These are phyloP conservation scores for Sphaeramia orbicularis DNA, from an alignment of 2,797 vertebrate genomes.

Conservation along the genomic window DNA sequence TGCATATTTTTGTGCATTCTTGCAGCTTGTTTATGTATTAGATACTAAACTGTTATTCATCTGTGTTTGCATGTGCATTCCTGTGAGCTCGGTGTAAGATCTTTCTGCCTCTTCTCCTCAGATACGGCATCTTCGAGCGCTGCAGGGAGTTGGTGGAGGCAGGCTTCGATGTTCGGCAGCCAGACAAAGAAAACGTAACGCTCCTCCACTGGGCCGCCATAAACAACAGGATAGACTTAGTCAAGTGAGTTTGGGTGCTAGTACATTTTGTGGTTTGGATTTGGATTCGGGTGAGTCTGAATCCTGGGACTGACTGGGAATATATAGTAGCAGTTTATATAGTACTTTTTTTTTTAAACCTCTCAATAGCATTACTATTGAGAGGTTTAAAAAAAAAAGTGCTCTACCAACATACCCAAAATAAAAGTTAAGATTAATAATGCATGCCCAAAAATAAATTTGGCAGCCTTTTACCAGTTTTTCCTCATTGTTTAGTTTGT, in stretches of 20 bases:
- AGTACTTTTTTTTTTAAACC: too few relatives aligned
- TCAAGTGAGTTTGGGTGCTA: slow-evolving; percentile 89
- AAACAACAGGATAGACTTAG: slow-evolving; percentile 98
- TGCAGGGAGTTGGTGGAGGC: slow-evolving; percentile 98
- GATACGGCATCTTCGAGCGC: slow-evolving; percentile 98
- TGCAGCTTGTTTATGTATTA: not conserved
- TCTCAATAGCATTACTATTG: too few relatives aligned
- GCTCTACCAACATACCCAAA: not conserved
- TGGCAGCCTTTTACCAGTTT: not conserved
- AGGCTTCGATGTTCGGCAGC: slow-evolving; percentile 97
- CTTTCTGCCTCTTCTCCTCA: slow-evolving; percentile 54
- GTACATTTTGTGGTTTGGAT: not conserved
- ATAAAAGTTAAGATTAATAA: not conserved
- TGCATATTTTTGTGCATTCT: not conserved
- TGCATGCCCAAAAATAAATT: not conserved
- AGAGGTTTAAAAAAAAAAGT: too few relatives aligned
- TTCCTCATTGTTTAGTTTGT: not conserved
- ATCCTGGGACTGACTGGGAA: not conserved
- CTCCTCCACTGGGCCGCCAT: slow-evolving; percentile 99
- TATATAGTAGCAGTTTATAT: too few relatives aligned
- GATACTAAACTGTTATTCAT: slow-evolving; percentile 1
- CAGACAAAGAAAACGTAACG: slow-evolving; percentile 98
- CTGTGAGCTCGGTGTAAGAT: not conserved
- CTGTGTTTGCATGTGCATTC: not conserved
- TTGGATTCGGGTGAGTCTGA: not conserved